Evolutionary conservation across 1,140 invertebrate genomes (phyloP).

Genomic region (Marisa cornuarietis): DNA sequence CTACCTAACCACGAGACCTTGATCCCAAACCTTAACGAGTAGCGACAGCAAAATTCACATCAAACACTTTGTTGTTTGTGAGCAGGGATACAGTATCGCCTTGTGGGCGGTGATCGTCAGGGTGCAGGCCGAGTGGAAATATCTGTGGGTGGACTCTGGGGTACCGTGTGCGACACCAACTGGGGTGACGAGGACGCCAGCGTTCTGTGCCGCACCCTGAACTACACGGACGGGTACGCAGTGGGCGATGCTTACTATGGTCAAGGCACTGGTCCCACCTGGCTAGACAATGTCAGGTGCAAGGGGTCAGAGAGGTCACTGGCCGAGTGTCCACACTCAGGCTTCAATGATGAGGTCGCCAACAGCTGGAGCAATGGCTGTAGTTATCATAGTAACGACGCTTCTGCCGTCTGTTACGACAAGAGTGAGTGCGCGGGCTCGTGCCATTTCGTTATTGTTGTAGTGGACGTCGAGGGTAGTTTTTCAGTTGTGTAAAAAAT

Average conservation of each 20-base stretch:
- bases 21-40: too few relatives aligned
- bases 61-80: too few relatives aligned
- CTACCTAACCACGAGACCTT: too few relatives aligned
- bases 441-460: neutral
- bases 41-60: too few relatives aligned
- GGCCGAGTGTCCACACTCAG: conserved; percentile 46
- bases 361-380: conserved; percentile 14
- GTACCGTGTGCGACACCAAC: conserved; percentile 56
- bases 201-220: conserved; percentile 50
- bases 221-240: conserved; percentile 49
- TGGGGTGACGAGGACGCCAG: conserved; percentile 52
- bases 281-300: conserved; percentile 56
- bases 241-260: conserved; percentile 38
- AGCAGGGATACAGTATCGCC: conserved; percentile 30
- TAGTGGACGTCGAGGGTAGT: too few relatives aligned
- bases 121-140: conserved; percentile 76
- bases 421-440: conserved; percentile 42
- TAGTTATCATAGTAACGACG: conserved; percentile 50
- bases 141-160: conserved; percentile 66
- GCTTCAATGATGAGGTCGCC: conserved; percentile 37
- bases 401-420: conserved; percentile 54
- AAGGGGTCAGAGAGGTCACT: conserved; percentile 47
- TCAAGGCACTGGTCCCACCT: conserved; percentile 50
- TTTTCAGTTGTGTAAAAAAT: neutral
- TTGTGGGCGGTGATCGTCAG: conserved; percentile 1